Conservation (phyloP, 2,888 invertebrate genomes). For the Stegophylla sp. region DNA sequence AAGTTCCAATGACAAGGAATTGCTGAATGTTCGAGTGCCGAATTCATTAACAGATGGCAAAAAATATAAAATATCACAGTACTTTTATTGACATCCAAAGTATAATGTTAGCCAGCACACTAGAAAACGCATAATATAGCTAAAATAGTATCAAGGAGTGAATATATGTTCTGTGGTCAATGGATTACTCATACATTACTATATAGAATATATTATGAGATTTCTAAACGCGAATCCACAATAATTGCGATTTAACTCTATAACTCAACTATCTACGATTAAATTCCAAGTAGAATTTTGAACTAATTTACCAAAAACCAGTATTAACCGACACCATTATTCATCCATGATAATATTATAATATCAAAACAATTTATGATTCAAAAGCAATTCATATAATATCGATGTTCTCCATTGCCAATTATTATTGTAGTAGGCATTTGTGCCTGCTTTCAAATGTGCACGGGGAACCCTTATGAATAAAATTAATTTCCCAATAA, state of each 20-base stretch:
- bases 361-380: slow-evolving; percentile 4
- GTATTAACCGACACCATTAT: slow-evolving; percentile 33
- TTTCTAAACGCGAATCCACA: slow-evolving; percentile 4
- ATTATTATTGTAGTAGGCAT: not conserved
- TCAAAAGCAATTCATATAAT: slow-evolving; percentile 39
- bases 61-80: no score
- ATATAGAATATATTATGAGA: not conserved
- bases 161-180: not conserved
- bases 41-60: no score
- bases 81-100: no score
- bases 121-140: no score
- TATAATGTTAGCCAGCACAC: no score
- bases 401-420: not conserved
- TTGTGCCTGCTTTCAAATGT: no score
- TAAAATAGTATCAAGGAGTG: not conserved
- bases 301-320: slow-evolving; percentile 39
- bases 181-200: slow-evolving; percentile 23
- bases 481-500: not conserved
- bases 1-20: not conserved
- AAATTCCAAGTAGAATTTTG: slow-evolving; percentile 22
- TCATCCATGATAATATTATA: slow-evolving; percentile 28
- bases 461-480: not conserved
- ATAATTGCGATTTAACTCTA: slow-evolving; percentile 12
- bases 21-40: no score
- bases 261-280: slow-evolving; percentile 30